Evolutionary conservation across 2,888 invertebrate species (phyloP).

Genomic region (Abscondita cerata): DNA sequence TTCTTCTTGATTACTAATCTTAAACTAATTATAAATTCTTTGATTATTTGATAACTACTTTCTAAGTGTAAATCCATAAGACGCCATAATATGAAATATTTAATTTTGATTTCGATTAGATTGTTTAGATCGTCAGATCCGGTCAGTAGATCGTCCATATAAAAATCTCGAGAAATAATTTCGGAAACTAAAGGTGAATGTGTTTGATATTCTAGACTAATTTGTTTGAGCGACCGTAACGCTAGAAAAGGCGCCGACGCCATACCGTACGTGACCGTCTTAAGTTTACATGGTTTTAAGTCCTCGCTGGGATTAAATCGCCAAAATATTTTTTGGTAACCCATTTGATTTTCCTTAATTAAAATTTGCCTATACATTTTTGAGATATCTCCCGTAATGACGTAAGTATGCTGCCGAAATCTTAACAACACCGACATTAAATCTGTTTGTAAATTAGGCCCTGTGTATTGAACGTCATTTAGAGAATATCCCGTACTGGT

Average conservation of each 20-base stretch:
- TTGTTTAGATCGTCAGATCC: background rate
- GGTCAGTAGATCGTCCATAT: background rate
- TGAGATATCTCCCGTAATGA: too few relatives aligned
- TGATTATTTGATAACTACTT: background rate
- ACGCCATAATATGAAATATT: background rate
- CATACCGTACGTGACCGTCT: too few relatives aligned
- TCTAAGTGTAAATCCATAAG: background rate
- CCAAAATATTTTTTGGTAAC: conserved; percentile 35
- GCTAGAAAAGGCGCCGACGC: too few relatives aligned
- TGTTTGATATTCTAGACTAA: background rate
- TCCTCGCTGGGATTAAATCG: background rate
- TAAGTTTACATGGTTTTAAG: conserved; percentile 9
- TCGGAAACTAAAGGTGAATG: background rate
- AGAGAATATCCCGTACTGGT: conserved; percentile 29
- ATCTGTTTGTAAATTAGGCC: conserved; percentile 31
- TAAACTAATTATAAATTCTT: too few relatives aligned
- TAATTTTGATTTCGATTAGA: background rate
- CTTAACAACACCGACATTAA: conserved; percentile 32
- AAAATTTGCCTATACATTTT: too few relatives aligned
- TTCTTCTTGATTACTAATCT: too few relatives aligned
- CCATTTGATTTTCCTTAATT: conserved; percentile 22
- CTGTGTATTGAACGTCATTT: conserved; percentile 30
- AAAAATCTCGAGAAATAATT: background rate
- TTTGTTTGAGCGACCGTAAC: background rate
- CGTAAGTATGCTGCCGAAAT: conserved; percentile 28